Conservation (phyloP, 2,113 vertebrate species). For the Grammomys dolichurus region DNA sequence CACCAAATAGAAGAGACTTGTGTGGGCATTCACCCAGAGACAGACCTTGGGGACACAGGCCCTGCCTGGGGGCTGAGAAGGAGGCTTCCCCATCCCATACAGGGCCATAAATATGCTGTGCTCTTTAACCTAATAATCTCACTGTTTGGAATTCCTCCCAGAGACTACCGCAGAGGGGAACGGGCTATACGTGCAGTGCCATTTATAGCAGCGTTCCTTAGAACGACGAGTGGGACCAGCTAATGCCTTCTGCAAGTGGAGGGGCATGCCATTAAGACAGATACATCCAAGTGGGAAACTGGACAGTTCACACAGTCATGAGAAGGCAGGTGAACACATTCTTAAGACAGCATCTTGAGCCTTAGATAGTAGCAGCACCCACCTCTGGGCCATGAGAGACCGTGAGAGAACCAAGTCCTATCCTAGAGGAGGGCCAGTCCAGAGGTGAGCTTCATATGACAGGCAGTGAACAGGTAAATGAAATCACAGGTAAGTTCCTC, state of each 20-base stretch:
- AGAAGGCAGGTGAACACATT: not conserved
- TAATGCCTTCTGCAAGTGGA: not conserved
- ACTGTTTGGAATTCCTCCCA: constrained; percentile 75
- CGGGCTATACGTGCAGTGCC: constrained; percentile 45
- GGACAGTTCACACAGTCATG: not conserved
- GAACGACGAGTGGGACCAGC: not conserved
- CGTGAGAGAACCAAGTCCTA: fast-evolving
- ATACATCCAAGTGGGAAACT: not conserved
- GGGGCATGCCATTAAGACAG: not conserved
- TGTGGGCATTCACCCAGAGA: not conserved
- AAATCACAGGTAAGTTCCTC: not conserved
- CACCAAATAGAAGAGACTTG: not conserved
- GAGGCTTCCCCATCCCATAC: not conserved
- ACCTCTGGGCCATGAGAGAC: not conserved
- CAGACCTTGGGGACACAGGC: not conserved
- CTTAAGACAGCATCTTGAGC: not conserved
- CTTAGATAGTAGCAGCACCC: fast-evolving
- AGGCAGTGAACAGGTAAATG: not conserved
- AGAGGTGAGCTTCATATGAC: fast-evolving
- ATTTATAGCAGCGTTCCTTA: constrained; percentile 78
- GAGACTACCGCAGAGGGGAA: constrained; percentile 59
- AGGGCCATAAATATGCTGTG: constrained; percentile 57
- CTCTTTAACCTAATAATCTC: constrained; percentile 65
- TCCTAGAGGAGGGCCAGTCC: not conserved
- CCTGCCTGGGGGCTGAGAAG: not conserved